Evolutionary conservation across 2,888 invertebrate species (phyloP), one percentile per base, ranked within the genome.

Genomic region (Trissoscelio sp.): DNA sequence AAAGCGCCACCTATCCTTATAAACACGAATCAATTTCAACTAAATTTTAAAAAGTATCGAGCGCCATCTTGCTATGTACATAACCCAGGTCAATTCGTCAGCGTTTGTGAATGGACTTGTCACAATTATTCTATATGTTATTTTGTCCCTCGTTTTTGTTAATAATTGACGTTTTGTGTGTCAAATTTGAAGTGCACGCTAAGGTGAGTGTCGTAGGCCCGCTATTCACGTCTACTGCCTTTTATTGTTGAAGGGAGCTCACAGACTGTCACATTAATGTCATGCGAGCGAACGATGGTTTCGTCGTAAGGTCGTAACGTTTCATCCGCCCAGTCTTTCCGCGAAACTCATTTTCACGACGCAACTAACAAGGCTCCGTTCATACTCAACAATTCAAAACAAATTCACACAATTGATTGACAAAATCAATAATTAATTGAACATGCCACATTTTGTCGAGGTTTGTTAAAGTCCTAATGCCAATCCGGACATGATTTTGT

Each of bases 101-200:
- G 88, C 88, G 87, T 86, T 86, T 88, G 89, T 89, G 89, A 89
- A 89, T 89, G 89, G 88, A 88, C 87, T 89, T 89, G 89, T 89
- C 89, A 89, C 86, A 89, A 88, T 88, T 86, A 87, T 88, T 85
- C 86, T 86, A 86, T 87, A 86, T 88, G 84, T 88, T 88, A 87
- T 88, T 89, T 88, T 88, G 74, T 85, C 85, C 83, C 83, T 83
- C 79, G 79, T 79, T 87, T 86, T 86, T 79, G 85, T 83, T 85
- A 79, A 62, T 75, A 84, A 83, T 58, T 72, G 75, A 80, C 58
- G 81, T 83, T 64, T 60, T 75, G 80, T 66, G 81, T 83, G 83
- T 85, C 83, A 87, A 88, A 87, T 88, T 87, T 83, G 81, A 78
- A 81, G 85, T 86, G 72, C 74, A 83, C 81, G 64, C 66, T 72